Evolutionary conservation across 1,140 invertebrate species (phyloP).

Genomic region (Bactericera cockerelli): DNA sequence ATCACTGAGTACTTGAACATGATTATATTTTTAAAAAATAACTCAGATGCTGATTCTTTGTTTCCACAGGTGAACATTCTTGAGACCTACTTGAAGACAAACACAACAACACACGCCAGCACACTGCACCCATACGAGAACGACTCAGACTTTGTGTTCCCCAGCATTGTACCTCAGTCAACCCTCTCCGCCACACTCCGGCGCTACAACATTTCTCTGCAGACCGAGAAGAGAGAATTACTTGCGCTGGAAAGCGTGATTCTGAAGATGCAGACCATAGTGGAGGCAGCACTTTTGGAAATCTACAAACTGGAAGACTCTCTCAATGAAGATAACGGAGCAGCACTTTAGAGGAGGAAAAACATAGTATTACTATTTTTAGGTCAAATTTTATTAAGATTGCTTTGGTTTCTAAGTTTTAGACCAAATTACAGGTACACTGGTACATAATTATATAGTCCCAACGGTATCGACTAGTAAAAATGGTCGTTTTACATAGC

Average conservation of each 20-base stretch:
- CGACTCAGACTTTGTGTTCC: constrained; percentile 3
- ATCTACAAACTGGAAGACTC: constrained; percentile 2
- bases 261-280: neutral
- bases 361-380: no score
- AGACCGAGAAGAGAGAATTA: neutral
- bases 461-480: no score
- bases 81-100: neutral
- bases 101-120: neutral
- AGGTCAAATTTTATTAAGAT: no score
- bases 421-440: no score
- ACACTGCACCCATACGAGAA: neutral
- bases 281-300: neutral
- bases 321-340: neutral
- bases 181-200: neutral
- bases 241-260: neutral
- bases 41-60: neutral
- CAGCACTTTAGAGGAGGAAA: neutral
- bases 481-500: no score
- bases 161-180: neutral
- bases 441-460: no score
- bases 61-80: neutral
- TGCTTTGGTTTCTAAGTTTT: no score
- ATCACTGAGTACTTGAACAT: no score
- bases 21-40: no score
- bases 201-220: neutral